Conservation (phyloP, 2,797 vertebrate species). For the Eleutherodactylus coqui region DNA sequence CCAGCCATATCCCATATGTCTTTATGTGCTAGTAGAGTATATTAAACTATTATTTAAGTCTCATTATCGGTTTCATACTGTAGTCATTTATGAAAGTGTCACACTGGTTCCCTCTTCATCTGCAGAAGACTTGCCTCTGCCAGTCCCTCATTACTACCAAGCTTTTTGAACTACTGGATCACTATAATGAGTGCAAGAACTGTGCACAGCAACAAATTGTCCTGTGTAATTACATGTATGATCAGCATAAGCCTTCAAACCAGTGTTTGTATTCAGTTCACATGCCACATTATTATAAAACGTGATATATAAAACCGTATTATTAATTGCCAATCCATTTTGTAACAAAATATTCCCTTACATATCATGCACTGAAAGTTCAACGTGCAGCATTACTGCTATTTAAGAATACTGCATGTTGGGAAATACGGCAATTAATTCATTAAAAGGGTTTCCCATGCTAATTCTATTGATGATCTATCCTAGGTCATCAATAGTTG, state of each 20-base stretch:
- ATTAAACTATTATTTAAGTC: no score
- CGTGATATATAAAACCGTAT: not conserved
- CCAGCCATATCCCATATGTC: no score
- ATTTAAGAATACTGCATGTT: no score
- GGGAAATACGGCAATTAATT: no score
- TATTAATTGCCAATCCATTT: not conserved
- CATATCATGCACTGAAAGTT: no score
- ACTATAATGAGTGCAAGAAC: not conserved
- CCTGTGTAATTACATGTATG: not conserved
- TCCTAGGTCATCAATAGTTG: no score
- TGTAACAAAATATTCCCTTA: not conserved
- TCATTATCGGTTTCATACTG: not conserved
- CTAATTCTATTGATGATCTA: no score
- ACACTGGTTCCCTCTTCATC: not conserved
- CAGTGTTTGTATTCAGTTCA: not conserved
- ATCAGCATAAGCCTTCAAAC: not conserved
- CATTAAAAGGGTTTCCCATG: no score
- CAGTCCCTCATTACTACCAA: not conserved
- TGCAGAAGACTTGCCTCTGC: not conserved
- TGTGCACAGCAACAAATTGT: not conserved
- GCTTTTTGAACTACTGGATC: not conserved
- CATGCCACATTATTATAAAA: not conserved
- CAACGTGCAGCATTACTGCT: no score
- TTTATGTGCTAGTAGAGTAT: no score
- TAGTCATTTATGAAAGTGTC: not conserved